Evolutionary conservation across 2,113 vertebrate species (phyloP).

Genomic region (Oncorhynchus masou): DNA sequence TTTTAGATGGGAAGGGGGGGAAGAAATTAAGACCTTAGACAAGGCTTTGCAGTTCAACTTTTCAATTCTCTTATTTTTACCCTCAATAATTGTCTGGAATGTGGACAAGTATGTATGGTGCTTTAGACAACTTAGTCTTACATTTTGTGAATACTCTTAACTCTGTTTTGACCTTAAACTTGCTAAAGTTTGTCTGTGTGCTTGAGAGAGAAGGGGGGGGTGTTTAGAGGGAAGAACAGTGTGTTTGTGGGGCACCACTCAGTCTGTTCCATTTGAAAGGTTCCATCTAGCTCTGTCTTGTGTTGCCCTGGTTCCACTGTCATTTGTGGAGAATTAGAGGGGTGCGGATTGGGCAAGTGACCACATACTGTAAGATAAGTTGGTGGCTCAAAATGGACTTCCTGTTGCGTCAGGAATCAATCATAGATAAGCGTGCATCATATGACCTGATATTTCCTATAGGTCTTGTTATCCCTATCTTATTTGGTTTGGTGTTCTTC

Average conservation of each 20-base stretch:
- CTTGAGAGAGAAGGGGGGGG: no score
- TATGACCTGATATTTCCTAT: background rate
- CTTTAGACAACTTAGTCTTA: conserved; percentile 35
- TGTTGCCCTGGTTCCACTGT: conserved; percentile 36
- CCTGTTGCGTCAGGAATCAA: background rate
- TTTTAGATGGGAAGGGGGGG: background rate
- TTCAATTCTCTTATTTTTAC: conserved; percentile 43
- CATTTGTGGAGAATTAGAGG: background rate
- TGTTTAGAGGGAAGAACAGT: background rate
- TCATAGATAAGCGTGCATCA: background rate
- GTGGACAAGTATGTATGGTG: conserved; percentile 38
- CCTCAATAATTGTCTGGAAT: conserved; percentile 42
- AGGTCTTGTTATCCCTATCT: no score
- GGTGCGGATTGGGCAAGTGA: background rate
- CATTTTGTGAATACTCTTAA: conserved; percentile 20
- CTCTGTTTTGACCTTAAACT: no score
- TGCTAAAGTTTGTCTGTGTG: conserved; percentile 4
- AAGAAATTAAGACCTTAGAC: background rate
- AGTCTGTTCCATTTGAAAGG: background rate
- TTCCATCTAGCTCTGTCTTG: conserved; percentile 28
- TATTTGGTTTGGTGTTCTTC: background rate
- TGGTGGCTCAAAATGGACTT: background rate
- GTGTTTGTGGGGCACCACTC: conserved; percentile 16
- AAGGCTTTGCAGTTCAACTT: conserved; percentile 34
- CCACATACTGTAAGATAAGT: background rate